Conservation (phyloP, 2,113 vertebrate genomes). For the Rhinogobius similis region DNA sequence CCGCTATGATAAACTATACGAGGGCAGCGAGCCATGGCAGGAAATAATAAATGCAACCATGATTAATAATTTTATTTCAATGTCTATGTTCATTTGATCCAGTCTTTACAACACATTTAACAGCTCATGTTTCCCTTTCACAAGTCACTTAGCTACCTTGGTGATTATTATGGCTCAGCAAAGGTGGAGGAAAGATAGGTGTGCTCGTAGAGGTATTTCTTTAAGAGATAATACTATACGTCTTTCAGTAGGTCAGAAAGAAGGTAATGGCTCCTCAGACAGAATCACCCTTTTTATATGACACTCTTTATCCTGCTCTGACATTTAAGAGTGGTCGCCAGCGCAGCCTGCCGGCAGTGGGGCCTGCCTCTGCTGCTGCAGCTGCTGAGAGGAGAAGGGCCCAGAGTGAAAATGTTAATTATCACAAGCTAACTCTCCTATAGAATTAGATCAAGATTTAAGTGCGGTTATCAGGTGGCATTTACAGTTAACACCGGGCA, state of each 20-base stretch:
- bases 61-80: conserved; percentile 31
- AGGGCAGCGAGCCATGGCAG: conserved; percentile 41
- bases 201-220: conserved; percentile 40
- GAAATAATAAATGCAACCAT: conserved; percentile 36
- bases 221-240: conserved; percentile 46
- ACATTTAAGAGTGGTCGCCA: conserved; percentile 52
- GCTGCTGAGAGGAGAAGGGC: conserved; percentile 21
- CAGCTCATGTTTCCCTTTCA: conserved; percentile 57
- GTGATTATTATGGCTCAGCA: conserved; percentile 52
- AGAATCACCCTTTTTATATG: conserved; percentile 50
- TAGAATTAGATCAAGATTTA: conserved; percentile 36
- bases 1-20: conserved; percentile 20
- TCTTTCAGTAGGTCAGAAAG: conserved; percentile 59
- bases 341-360: conserved; percentile 12
- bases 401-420: conserved; percentile 62
- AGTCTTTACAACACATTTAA: conserved; percentile 45
- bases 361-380: conserved; percentile 10
- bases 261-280: conserved; percentile 51
- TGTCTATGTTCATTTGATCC: conserved; percentile 35
- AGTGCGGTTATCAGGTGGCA: conserved; percentile 45
- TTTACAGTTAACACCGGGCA: conserved; percentile 47
- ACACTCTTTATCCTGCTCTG: conserved; percentile 51
- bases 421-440: conserved; percentile 24
- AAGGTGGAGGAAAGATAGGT: conserved; percentile 17
- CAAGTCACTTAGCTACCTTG: conserved; percentile 51